Base-by-base conservation (phyloP, 2,113 vertebrate species). In the Sterrhoptilus dennistouni region DNA sequence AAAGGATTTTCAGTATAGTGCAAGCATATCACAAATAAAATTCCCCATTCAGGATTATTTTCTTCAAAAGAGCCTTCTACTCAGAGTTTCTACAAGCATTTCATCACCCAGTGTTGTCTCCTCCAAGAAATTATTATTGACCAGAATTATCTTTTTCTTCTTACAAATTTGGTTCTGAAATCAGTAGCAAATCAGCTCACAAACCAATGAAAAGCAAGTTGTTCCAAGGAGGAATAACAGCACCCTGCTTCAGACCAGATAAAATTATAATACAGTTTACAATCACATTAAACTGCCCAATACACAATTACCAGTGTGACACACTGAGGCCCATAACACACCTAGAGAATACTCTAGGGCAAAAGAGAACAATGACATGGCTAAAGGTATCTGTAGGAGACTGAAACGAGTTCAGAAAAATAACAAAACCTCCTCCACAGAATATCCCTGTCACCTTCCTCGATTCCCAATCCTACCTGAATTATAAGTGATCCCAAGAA, bases 201-300 rank as follows among this genome's bases (percentile, higher is more conserved):
- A 91, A 94, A 90, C 57, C 44, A 18, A 5, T 15, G 38, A 87
- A 86, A 76, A 91, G 40, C 61, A 89, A 50, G 36, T 82, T 86
- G 77, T 84, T 59, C 72, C 54, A 75, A 81, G 76, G 64, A 45
- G 76, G 61, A 93, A 90, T 60, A 57, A 69, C 65, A 90, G 81
- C 53, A 85, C 49, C 47, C 28, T 23, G 71, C 69, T 66, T 76
- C 45, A 93, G 74, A 77, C 28, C 59, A 82, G 68, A 70, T 22
- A 83, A 72, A 94, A 91, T 85, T 61, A 42, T 65, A 93, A 87
- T 53, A 82, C 3, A 90, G 87, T 83, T 97, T 92, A 83, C 87
- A 69, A 84, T 36, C 56, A 71, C 17, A 83, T 63, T 53, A 60
- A 90, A 56, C 66, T 78, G 29, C 57, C 52, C 84, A 91, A 97